Conservation (phyloP, 2,113 vertebrate genomes). For the Meriones unguiculatus region DNA sequence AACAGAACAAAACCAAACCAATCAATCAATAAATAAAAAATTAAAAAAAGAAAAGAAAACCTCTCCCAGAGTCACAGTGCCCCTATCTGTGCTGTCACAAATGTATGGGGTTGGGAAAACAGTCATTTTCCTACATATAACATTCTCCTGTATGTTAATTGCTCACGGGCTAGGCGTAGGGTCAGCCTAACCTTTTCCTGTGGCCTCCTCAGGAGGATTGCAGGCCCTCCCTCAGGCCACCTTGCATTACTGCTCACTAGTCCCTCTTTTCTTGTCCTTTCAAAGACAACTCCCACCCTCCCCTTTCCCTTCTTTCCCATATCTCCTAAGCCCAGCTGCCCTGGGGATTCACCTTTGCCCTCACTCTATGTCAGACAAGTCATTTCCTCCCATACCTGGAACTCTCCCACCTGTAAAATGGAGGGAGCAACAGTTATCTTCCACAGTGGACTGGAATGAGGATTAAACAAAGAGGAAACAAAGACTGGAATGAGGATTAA, state of each 20-base stretch:
- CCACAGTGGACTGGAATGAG: background rate
- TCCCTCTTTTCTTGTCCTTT: background rate
- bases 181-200: background rate
- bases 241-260: too few species aligned
- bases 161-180: background rate
- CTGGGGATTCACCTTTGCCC: background rate
- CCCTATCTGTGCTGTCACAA: background rate
- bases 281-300: background rate
- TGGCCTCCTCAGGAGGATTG: too few species aligned
- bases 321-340: background rate
- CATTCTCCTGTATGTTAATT: background rate
- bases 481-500: background rate
- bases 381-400: background rate
- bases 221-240: background rate
- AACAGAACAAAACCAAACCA: too few species aligned
- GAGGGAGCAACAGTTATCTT: background rate
- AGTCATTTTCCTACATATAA: background rate
- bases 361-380: background rate
- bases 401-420: accelerated
- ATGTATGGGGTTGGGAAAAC: background rate
- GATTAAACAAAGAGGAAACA: background rate
- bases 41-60: too few species aligned
- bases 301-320: background rate
- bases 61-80: background rate
- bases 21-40: too few species aligned